Percentiles rank a stretch among this genome's conserved stretches.
These are phyloP conservation scores for Brachionus paranguensis DNA, from an alignment of 1,140 invertebrate species.

Conservation along the genomic window DNA sequence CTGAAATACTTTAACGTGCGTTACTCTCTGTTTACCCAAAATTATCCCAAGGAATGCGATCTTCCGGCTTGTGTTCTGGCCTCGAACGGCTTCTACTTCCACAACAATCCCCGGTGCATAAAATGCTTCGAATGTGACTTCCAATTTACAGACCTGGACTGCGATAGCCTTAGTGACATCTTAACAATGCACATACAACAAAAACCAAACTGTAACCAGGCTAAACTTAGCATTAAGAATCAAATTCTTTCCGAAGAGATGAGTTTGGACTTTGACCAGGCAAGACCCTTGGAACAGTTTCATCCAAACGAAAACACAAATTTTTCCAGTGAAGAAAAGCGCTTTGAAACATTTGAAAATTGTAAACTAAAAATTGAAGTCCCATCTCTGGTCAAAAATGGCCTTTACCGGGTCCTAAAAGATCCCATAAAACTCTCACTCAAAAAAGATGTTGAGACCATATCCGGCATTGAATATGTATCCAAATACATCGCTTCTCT, in stretches of 20 bases:
- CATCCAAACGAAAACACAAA: background rate
- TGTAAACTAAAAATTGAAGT: background rate
- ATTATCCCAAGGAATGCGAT: background rate
- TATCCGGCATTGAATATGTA: background rate
- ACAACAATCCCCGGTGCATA: background rate
- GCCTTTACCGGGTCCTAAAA: background rate
- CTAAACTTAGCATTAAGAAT: background rate
- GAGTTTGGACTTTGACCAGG: background rate
- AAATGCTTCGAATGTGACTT: constrained; percentile 3
- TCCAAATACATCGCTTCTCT: background rate
- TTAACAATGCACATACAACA: background rate
- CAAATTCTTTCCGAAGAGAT: background rate
- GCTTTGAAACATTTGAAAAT: constrained; percentile 5
- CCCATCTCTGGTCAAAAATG: background rate
- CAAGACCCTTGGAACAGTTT: background rate
- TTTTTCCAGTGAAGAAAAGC: background rate
- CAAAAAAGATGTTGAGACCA: background rate
- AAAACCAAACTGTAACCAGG: background rate
- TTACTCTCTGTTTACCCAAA: background rate
- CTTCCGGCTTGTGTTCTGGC: background rate
- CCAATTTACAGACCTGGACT: background rate
- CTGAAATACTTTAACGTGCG: constrained; percentile 13
- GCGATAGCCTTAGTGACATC: background rate
- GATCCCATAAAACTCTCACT: background rate
- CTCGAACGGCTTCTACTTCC: constrained; percentile 1